Evolutionary conservation across 2,797 vertebrate genomes (phyloP), one percentile per base, ranked within the genome.

Genomic region (Leptoclinus maculatus): DNA sequence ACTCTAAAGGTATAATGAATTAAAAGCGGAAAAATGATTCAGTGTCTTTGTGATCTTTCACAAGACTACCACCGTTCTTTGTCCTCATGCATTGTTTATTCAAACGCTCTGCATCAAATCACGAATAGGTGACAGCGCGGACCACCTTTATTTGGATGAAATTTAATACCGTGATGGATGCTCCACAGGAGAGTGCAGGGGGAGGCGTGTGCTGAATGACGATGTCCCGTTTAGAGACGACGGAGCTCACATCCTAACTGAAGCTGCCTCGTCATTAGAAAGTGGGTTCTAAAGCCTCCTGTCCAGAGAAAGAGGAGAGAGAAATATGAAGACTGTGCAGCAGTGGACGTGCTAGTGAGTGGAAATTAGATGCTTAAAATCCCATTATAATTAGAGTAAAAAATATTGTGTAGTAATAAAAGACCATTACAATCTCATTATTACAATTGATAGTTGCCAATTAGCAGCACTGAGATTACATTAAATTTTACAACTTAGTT

Each of bases 191-290:
- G 74, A 82, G 77, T 5, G 69, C 41, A 69, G 64, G 58, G 58
- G 65, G 57, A 78, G 59, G 34, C 82, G 83, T 92, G 91, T 9
- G 78, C 62, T 70, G 92, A 92, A 91, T 93, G 70, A 81, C 79
- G 88, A 92, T 93, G 85, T 70, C 77, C 84, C 80, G 83, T 88
- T 93, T 91, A 89, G 81, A 85, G 80, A 77, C 2, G 27, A 51
- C 39, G 64, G 58, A 62, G 78, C 80, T 81, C 70, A 47, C 78
- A 51, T 82, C 75, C 76, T 14, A 79, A 72, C 81, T 54, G 68
- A 84, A 83, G 83, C 83, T 57, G 63, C 73, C 51, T 83, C 67
- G 2, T 88, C 85, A 91, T 89, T 87, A 81, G 64, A 83, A 64
- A 74, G 68, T 2, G 62, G 32, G 27, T 36, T 56, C 69, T 62